Evolutionary conservation across 2,888 invertebrate genomes (phyloP), one percentile per base, ranked within the genome.

Genomic region (Tribolium freemani): DNA sequence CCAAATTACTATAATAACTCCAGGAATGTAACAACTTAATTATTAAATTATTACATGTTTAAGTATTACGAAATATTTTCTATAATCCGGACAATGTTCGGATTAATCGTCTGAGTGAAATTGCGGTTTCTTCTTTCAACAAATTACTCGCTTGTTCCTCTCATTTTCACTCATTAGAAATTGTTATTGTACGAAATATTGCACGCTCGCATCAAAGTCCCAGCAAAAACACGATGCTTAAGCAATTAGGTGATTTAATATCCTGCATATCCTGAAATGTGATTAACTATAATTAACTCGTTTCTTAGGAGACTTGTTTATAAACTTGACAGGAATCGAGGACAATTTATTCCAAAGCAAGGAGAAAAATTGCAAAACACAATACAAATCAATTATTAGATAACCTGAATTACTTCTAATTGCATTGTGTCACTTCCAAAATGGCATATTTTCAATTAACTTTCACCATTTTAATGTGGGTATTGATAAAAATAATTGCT

Each of bases 21-120:
- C 8, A 8, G 10, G 63, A 50, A 51, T 63, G 63, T 63, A 63
- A 63, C 48, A 11, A 50, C 50, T 61, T 50, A 61, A 61, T 61
- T 61, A 48, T 61, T 13, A 46, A 21, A 48, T 21, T 21, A 45
- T 51, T 51, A 4, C 44, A 31, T 38, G 38, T n/a, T 38, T 38
- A 38, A 9, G 38, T 38, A n/a, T 38, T 38, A 38, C 38, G 38
- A 38, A 38, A 38, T 38, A 38, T 38, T 38, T 38, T 38, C 38
- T 3, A 38, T 38, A 38, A 8, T 38, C 38, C 38, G 5, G 8
- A 38, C 38, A 38, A 38, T 38, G n/a, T 0, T 38, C 3, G 38
- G 8, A 38, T 38, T 38, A 38, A 38, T 38, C n/a, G 38, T 38
- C 38, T 9, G 38, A 38, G 8, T 5, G 5, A 26, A 26, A 26